Percentiles rank a stretch among this genome's conserved stretches.
Evolutionary conservation across 1,140 invertebrate genomes (phyloP).

Genomic region (Centruroides sculpturatus): DNA sequence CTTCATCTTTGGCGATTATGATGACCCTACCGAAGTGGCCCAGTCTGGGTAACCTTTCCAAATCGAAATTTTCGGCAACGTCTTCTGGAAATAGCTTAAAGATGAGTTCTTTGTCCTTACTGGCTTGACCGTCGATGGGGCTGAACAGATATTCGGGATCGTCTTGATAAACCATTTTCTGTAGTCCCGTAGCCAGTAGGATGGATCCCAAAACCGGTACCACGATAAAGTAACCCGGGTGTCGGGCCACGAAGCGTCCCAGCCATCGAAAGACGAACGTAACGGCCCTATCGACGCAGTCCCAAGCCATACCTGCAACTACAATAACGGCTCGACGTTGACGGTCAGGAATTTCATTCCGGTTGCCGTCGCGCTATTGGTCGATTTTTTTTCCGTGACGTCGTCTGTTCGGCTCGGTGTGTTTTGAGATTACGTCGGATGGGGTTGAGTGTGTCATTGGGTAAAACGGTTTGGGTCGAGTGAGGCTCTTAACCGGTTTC

Average conservation of each 20-base stretch:
- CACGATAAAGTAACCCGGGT: constrained; percentile 76
- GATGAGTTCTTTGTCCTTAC: constrained; percentile 55
- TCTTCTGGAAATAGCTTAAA: constrained; percentile 32
- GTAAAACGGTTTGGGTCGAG: too few species aligned
- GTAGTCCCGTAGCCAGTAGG: constrained; percentile 73
- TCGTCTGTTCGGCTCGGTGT: too few species aligned
- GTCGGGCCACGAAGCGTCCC: constrained; percentile 55
- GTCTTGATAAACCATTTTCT: constrained; percentile 69
- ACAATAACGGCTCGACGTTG: too few species aligned
- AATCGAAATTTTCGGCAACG: constrained; percentile 13
- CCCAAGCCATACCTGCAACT: constrained; percentile 12
- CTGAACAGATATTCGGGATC: constrained; percentile 85
- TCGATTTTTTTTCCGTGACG: too few species aligned
- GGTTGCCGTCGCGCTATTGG: too few species aligned
- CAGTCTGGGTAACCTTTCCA: constrained; percentile 51
- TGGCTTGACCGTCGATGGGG: constrained; percentile 57
- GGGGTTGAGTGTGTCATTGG: too few species aligned
- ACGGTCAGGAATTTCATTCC: too few species aligned
- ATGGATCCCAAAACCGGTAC: constrained; percentile 61
- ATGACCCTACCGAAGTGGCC: constrained; percentile 77
- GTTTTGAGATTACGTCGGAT: too few species aligned
- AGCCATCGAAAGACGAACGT: constrained; percentile 62
- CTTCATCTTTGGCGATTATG: constrained; percentile 60
- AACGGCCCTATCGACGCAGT: constrained; percentile 16
- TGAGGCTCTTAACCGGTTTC: too few species aligned